These are phyloP conservation scores for Nicator chloris DNA, from an alignment of 2,113 vertebrate genomes.

Conservation along the genomic window DNA sequence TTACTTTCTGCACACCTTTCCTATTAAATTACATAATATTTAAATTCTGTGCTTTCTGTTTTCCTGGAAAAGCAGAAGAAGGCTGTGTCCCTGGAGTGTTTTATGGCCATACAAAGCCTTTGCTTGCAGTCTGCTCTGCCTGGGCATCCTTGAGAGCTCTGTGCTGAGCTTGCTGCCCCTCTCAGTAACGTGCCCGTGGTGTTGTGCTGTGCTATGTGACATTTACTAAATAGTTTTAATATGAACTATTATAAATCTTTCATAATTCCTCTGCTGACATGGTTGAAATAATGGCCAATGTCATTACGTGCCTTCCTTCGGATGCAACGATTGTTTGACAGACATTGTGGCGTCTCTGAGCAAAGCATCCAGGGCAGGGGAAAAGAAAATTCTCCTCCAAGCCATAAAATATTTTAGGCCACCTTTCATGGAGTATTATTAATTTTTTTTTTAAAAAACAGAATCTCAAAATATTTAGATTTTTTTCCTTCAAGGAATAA, in stretches of 20 bases:
- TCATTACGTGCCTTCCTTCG: background rate
- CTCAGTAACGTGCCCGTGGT: accelerated
- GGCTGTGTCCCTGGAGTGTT: accelerated
- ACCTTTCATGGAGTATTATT: background rate
- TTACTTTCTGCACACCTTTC: background rate
- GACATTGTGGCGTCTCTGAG: background rate
- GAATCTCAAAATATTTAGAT: background rate
- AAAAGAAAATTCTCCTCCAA: background rate
- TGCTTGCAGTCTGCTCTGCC: background rate
- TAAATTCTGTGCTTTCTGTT: background rate
- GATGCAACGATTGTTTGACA: background rate
- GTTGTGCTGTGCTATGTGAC: background rate
- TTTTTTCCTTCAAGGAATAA: background rate
- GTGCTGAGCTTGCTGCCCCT: background rate
- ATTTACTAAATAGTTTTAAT: slow-evolving; percentile 11
- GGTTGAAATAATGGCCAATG: background rate
- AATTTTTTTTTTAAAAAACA: background rate
- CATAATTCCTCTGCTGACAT: background rate
- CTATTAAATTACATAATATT: background rate
- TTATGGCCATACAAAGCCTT: background rate
- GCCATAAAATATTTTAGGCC: background rate
- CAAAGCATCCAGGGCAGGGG: background rate
- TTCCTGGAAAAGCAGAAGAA: background rate
- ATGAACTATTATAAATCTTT: slow-evolving; percentile 6
- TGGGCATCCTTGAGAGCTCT: background rate